These are phyloP conservation scores for Coenonympha glycerion DNA, from an alignment of 2,888 invertebrate species.

Conservation along the genomic window DNA sequence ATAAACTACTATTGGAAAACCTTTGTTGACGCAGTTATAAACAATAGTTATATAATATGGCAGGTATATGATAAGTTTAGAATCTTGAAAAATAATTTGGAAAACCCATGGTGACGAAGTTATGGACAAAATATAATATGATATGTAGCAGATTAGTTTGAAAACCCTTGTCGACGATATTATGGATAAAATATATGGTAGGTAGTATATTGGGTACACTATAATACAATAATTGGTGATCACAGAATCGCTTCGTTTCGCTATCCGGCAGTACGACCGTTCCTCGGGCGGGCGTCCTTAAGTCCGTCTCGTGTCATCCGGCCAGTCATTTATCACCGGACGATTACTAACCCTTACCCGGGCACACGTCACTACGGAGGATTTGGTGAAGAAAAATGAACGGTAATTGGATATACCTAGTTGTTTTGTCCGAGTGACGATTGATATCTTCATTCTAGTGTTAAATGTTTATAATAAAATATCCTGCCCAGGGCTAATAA, in stretches of 20 bases:
- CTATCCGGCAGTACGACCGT: slow-evolving; percentile 8
- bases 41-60: too few relatives aligned
- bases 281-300: slow-evolving; percentile 35
- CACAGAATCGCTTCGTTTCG: neutral
- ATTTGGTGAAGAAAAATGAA: slow-evolving; percentile 63
- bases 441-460: slow-evolving; percentile 22
- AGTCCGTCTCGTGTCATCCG: slow-evolving; percentile 47
- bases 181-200: too few relatives aligned
- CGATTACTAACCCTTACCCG: slow-evolving; percentile 59
- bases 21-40: too few relatives aligned
- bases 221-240: neutral
- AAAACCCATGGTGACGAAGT: too few relatives aligned
- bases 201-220: neutral
- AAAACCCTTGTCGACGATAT: too few relatives aligned
- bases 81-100: too few relatives aligned
- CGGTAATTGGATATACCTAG: slow-evolving; percentile 41
- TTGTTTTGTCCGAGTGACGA: slow-evolving; percentile 14
- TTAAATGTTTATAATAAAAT: too few relatives aligned
- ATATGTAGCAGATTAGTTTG: too few relatives aligned
- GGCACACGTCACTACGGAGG: slow-evolving; percentile 41
- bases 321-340: slow-evolving; percentile 60
- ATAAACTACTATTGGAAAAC: too few relatives aligned
- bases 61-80: too few relatives aligned
- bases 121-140: too few relatives aligned
- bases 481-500: too few relatives aligned